phyloP scores from a whole-genome alignment of 2,797 vertebrate genomes.

The Propithecus perrieri region DNA sequence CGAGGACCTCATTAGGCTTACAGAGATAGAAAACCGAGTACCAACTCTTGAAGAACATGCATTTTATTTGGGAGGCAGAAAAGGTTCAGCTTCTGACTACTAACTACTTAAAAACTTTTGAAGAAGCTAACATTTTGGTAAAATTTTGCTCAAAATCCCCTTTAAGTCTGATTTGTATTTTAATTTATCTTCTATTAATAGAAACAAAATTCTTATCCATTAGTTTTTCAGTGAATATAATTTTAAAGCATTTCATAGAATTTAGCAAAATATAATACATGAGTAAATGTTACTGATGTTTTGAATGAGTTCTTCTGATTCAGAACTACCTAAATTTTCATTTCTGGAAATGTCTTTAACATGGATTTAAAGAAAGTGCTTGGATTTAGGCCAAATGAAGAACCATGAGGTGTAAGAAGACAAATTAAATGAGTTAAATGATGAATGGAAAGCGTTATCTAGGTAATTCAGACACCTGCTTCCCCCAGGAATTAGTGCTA shows the following conservation, averaged over 20 bases:
- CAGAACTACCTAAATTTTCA: neutral
- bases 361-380: neutral
- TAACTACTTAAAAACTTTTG: neutral
- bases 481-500: neutral
- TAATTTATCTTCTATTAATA: neutral
- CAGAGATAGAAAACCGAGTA: neutral
- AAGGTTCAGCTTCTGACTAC: neutral
- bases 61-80: neutral
- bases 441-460: neutral
- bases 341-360: conserved; percentile 44
- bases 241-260: conserved; percentile 25
- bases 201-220: neutral
- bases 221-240: neutral
- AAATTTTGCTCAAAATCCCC: neutral
- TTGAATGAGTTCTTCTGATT: neutral
- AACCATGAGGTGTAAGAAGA: neutral
- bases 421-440: neutral
- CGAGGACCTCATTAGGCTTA: neutral
- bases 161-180: conserved; percentile 19
- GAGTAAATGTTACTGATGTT: neutral
- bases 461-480: neutral
- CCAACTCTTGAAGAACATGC: neutral
- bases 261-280: neutral
- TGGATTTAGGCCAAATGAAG: neutral
- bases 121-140: conserved; percentile 16